These are phyloP conservation scores for Pyrocephalus nanus DNA, from an alignment of 2,797 vertebrate genomes.

Conservation along the genomic window DNA sequence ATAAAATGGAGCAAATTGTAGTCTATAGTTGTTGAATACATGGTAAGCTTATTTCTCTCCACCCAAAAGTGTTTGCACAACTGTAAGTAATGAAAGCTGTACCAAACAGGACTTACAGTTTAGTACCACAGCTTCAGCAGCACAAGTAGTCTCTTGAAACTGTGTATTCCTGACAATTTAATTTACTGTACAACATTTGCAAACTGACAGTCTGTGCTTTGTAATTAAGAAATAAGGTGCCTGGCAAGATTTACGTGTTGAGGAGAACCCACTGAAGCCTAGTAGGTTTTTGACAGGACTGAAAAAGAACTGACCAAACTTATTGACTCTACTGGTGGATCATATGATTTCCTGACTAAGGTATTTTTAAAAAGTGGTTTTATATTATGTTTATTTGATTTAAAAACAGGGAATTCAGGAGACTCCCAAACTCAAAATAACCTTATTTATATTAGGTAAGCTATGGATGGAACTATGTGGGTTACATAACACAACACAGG, in stretches of 20 bases:
- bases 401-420: neutral
- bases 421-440: neutral
- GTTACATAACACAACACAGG: neutral
- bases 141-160: neutral
- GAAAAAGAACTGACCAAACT: neutral
- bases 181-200: conserved; percentile 32
- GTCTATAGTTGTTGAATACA: neutral
- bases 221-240: conserved; percentile 63
- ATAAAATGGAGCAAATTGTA: neutral
- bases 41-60: neutral
- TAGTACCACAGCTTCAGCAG: neutral
- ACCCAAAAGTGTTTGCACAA: neutral
- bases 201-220: conserved; percentile 3
- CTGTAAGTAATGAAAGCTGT: neutral
- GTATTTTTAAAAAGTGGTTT: neutral
- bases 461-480: neutral
- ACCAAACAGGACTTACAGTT: neutral
- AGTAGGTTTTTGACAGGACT: conserved; percentile 27
- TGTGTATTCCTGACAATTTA: conserved; percentile 2
- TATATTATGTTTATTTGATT: neutral
- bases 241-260: conserved; percentile 50
- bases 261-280: conserved; percentile 5
- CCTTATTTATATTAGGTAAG: neutral
- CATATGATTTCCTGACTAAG: neutral
- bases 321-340: neutral